Conservation (phyloP, 2,888 invertebrate species). For the Lypha dubia region DNA sequence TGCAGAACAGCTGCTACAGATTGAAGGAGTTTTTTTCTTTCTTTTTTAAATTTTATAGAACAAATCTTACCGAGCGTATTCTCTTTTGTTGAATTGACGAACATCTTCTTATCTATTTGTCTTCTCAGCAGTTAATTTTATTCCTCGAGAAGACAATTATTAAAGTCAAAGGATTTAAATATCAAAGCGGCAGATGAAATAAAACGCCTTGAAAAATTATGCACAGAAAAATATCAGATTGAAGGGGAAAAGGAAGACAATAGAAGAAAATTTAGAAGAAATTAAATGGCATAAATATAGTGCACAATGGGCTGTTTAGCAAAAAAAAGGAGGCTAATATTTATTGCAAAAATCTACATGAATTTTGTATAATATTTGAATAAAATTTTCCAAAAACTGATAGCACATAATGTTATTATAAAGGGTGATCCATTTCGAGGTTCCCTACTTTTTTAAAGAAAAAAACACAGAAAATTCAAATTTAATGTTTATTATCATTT, state of each 20-base stretch:
- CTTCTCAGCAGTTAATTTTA: slow-evolving; percentile 50
- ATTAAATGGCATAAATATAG: slow-evolving; percentile 34
- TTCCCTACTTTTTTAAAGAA: no score
- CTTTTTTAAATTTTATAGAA: not conserved
- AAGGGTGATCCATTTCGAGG: no score
- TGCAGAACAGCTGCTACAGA: slow-evolving; percentile 31
- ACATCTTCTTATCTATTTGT: slow-evolving; percentile 23
- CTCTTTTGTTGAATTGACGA: not conserved
- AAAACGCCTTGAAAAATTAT: slow-evolving; percentile 18
- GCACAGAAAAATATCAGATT: slow-evolving; percentile 32
- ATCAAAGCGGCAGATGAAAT: slow-evolving; percentile 62
- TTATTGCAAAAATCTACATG: no score
- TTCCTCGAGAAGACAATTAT: slow-evolving; percentile 23
- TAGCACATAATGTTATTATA: no score
- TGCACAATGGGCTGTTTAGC: not conserved
- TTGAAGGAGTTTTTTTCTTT: slow-evolving; percentile 25
- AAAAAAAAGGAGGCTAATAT: not conserved
- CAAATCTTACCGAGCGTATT: slow-evolving; percentile 3
- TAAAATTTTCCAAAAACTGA: no score
- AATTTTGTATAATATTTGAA: no score
- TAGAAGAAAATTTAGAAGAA: slow-evolving; percentile 51
- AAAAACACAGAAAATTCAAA: no score
- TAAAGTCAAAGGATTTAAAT: slow-evolving; percentile 70
- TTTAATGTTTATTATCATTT: no score
- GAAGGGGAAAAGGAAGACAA: slow-evolving; percentile 22